Evolutionary conservation across 1,140 invertebrate species (phyloP).

Genomic region (Sitophilus oryzae): DNA sequence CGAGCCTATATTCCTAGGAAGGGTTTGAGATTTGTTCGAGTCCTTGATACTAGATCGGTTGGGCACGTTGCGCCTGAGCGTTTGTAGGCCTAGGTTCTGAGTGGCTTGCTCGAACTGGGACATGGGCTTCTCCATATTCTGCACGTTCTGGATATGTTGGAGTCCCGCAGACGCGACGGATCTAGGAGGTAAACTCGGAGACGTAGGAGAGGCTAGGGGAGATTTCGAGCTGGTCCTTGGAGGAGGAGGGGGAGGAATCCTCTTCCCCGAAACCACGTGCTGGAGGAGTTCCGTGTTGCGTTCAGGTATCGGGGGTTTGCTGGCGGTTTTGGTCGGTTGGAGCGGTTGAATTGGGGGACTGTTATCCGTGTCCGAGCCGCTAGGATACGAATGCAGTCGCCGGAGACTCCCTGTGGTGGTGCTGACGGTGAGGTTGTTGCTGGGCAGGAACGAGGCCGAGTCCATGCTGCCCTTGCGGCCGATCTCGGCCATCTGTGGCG

Average conservation of each 20-base stretch:
- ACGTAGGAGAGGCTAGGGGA: slow-evolving; percentile 72
- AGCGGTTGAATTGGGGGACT: slow-evolving; percentile 57
- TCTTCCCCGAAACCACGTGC: slow-evolving; percentile 56
- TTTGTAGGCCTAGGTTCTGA: slow-evolving; percentile 40
- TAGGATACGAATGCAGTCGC: slow-evolving; percentile 67
- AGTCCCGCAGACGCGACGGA: slow-evolving; percentile 41
- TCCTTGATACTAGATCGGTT: slow-evolving; percentile 41
- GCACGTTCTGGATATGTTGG: slow-evolving; percentile 43
- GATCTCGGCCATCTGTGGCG: slow-evolving; percentile 47
- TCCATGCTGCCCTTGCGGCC: slow-evolving; percentile 54
- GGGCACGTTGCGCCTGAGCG: slow-evolving; percentile 39
- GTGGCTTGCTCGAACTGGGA: slow-evolving; percentile 43
- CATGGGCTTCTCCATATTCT: slow-evolving; percentile 40
- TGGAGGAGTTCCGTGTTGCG: slow-evolving; percentile 64
- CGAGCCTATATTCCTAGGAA: slow-evolving; percentile 42
- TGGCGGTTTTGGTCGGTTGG: slow-evolving; percentile 42
- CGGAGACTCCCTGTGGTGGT: slow-evolving; percentile 52
- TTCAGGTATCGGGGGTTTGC: slow-evolving; percentile 72
- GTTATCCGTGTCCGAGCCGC: slow-evolving; percentile 66
- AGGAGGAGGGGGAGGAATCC: slow-evolving; percentile 79
- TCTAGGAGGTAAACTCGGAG: slow-evolving; percentile 54
- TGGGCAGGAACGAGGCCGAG: slow-evolving; percentile 44
- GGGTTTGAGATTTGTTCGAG: slow-evolving; percentile 39
- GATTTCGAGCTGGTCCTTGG: slow-evolving; percentile 76
- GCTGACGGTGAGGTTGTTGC: slow-evolving; percentile 40